Base-by-base conservation (phyloP, 2,888 invertebrate species). In the Tyria jacobaeae region DNA sequence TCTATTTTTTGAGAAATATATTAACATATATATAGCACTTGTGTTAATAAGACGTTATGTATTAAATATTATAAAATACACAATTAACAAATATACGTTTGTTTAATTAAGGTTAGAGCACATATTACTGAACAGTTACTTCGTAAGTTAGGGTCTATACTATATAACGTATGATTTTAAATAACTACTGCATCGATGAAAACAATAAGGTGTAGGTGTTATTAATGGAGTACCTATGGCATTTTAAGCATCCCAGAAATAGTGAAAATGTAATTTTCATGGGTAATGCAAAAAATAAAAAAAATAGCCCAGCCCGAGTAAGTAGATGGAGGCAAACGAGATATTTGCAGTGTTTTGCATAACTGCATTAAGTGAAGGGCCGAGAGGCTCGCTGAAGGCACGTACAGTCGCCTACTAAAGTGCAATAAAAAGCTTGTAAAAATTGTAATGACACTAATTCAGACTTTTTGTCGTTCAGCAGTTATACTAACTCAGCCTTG, bases 321-420 rank as follows among this genome's bases (percentile, higher is more conserved):
- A 77, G 81, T 80, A 69, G 79, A 80, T 74, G 80, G 78, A 72
- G 76, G 80, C 80, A 76, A 79, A 82, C 78, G 85, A 83, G 84
- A 83, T 86, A 85, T 85, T 85, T 83, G 80, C 83, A 81, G 81
- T 79, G 79, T 83, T 88, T 87, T 86, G 87, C 87, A 88, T 89
- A 88, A 88, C 85, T 86, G 85, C 87, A 87, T 87, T 87, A 85
- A 85, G 82, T 80, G 79, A 74, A 75, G 75, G 75, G 69, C 71
- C 76, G 75, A 78, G 70, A 77, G 80, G 78, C 70, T 74, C 75
- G 82, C 80, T 75, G 79, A 78, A 82, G 80, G 85, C 85, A 85
- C 86, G 87, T 87, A 87, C 85, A 78, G 70, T 81, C 79, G 73
- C 73, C 73, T 74, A 73, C 76, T 80, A 79, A 83, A 84, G 84